phyloP scores from a whole-genome alignment of 2,113 vertebrate species.

The Willisornis vidua region DNA sequence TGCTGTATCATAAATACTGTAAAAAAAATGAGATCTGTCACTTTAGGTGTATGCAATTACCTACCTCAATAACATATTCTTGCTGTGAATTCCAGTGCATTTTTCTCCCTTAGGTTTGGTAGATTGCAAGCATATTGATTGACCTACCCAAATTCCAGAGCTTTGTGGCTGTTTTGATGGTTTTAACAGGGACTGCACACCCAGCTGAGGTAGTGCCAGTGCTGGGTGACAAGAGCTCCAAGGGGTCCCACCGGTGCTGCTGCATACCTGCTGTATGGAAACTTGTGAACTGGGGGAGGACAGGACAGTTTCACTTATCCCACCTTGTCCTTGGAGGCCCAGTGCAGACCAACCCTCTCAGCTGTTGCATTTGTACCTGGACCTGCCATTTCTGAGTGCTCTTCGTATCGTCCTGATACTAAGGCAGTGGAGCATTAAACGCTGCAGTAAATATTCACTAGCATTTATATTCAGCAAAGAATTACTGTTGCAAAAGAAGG shows the following conservation, averaged over 20 bases:
- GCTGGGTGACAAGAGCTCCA: not conserved
- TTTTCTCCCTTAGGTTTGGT: not conserved
- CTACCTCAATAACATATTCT: not conserved
- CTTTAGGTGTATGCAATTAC: not conserved
- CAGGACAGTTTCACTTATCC: not conserved
- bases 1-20: not conserved
- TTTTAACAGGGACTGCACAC: not conserved
- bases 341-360: not conserved
- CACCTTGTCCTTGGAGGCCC: too few relatives aligned
- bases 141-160: not conserved
- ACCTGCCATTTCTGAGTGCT: not conserved
- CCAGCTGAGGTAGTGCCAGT: not conserved
- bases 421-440: not conserved
- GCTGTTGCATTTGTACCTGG: not conserved
- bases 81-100: not conserved
- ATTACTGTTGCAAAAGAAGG: not conserved
- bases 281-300: accelerated
- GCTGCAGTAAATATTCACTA: not conserved
- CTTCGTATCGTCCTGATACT: not conserved
- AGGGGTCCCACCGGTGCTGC: not conserved
- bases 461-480: not conserved
- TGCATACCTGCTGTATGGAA: accelerated
- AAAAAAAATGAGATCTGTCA: not conserved
- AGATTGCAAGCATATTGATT: not conserved
- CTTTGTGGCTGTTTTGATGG: not conserved